Conservation (phyloP, 2,888 invertebrate genomes). For the Pecten maximus region DNA sequence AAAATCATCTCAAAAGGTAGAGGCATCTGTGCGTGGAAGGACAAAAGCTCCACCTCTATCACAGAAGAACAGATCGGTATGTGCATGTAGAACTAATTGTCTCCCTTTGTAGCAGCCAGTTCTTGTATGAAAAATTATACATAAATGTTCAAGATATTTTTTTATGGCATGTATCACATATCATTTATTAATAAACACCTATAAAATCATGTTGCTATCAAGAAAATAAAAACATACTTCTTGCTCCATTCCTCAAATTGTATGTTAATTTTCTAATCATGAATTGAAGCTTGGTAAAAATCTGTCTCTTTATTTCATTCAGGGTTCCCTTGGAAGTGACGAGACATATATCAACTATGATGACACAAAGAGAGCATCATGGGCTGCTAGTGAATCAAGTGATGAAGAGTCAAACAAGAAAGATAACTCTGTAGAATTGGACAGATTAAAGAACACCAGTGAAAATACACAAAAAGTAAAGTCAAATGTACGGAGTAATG, state of each 20-base stretch:
- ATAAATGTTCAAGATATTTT: too few relatives aligned
- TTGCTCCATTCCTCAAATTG: too few relatives aligned
- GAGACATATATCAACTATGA: constrained; percentile 37
- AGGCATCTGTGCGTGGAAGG: constrained; percentile 37
- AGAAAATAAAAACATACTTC: too few relatives aligned
- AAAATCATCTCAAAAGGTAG: constrained; percentile 51
- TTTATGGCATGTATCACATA: too few relatives aligned
- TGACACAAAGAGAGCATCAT: constrained; percentile 61
- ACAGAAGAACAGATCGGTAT: constrained; percentile 50
- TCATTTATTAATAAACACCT: too few relatives aligned
- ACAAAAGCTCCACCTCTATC: constrained; percentile 40
- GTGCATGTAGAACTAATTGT: constrained; percentile 36
- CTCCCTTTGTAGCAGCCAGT: neutral
- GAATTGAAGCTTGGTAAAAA: too few relatives aligned
- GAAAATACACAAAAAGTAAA: neutral
- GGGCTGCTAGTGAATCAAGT: constrained; percentile 66
- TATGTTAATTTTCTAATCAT: too few relatives aligned
- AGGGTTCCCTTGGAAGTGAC: constrained; percentile 51
- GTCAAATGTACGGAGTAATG: neutral
- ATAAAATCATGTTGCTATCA: too few relatives aligned
- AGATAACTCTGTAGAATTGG: constrained; percentile 27
- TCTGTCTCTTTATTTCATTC: constrained; percentile 20
- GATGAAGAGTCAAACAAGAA: constrained; percentile 38
- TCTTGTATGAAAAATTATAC: too few relatives aligned
- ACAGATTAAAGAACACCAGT: constrained; percentile 35